A percentile compares a stretch with the other conserved stretches of the same genome.
phyloP scores from a whole-genome alignment of 2,888 invertebrate genomes.

The Norana najaformis region DNA sequence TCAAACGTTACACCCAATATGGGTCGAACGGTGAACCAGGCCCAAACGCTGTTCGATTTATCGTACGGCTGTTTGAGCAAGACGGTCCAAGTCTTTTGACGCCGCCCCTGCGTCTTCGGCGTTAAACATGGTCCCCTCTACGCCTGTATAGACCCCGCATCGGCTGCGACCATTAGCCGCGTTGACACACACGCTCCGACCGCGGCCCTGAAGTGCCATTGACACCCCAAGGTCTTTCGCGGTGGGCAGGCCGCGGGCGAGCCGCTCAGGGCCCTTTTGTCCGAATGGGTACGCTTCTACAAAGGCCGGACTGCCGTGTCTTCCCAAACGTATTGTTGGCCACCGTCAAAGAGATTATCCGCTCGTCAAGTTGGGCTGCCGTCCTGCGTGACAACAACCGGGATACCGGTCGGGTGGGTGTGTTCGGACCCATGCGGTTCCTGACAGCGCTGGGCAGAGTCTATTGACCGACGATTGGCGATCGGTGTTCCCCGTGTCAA shows the following conservation, averaged over 20 bases:
- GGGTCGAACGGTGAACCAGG: not conserved
- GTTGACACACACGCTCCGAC: not conserved
- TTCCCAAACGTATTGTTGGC: not conserved
- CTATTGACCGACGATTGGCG: not conserved
- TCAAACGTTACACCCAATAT: slow-evolving; percentile 13
- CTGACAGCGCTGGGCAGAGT: not conserved
- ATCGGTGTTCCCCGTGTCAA: not conserved
- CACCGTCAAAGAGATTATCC: not conserved
- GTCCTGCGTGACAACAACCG: not conserved
- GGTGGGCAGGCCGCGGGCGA: not conserved
- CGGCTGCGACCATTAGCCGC: not conserved
- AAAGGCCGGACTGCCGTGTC: not conserved
- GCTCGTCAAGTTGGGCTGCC: not conserved
- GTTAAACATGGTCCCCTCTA: not conserved
- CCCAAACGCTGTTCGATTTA: not conserved
- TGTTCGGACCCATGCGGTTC: not conserved
- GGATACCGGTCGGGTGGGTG: not conserved
- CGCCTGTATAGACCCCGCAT: not conserved
- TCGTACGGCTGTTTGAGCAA: not conserved
- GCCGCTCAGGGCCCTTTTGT: not conserved
- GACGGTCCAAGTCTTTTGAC: not conserved
- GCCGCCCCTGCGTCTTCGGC: not conserved
- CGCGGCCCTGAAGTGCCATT: slow-evolving; percentile 7
- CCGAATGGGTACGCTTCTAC: not conserved
- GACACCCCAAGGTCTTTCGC: slow-evolving; percentile 13